These are phyloP conservation scores for Parapsyche elsis DNA, from an alignment of 1,140 invertebrate genomes.

Conservation along the genomic window DNA sequence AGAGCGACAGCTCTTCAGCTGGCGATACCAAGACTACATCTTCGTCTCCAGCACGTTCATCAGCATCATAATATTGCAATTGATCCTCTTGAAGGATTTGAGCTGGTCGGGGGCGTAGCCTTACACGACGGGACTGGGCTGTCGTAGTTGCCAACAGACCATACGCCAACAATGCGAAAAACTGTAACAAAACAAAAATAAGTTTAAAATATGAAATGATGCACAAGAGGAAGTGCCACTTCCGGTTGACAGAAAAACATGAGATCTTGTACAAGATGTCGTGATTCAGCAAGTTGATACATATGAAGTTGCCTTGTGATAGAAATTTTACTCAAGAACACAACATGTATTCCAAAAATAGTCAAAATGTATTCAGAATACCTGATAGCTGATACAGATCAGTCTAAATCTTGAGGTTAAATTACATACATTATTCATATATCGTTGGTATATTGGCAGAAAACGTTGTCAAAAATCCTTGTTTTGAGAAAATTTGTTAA, in stretches of 20 bases:
- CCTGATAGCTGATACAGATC: no score
- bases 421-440: no score
- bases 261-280: not conserved
- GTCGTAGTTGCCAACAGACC: slow-evolving; percentile 8
- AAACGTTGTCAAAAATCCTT: no score
- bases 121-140: slow-evolving; percentile 42
- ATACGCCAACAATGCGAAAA: slow-evolving; percentile 36
- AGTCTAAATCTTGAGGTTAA: no score
- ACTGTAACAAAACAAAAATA: slow-evolving; percentile 42
- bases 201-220: not conserved
- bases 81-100: slow-evolving; percentile 41
- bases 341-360: no score
- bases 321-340: no score
- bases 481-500: no score
- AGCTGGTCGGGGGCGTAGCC: slow-evolving; percentile 49
- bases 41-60: slow-evolving; percentile 47
- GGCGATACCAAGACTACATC: slow-evolving; percentile 63
- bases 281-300: no score
- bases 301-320: no score
- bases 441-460: no score
- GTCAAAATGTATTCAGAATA: no score
- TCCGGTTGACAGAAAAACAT: not conserved
- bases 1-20: slow-evolving; percentile 62
- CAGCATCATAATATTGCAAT: slow-evolving; percentile 52
- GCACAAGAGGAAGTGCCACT: no score